Evolutionary conservation across 1,140 invertebrate genomes (phyloP).

Genomic region (Lasaia peninsularis): DNA sequence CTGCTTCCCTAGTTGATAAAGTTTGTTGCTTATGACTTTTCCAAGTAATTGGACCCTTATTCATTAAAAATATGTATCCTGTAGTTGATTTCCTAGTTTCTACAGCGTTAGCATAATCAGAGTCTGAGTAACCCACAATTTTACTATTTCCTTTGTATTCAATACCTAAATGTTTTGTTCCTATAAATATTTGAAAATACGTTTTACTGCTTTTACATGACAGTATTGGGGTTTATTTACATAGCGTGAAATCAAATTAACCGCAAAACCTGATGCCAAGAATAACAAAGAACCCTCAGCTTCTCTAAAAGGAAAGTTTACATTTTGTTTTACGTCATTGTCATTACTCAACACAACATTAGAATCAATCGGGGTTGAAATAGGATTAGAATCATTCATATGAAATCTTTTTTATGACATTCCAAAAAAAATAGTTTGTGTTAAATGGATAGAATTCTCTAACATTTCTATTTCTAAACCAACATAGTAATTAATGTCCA

Average conservation of each 20-base stretch:
- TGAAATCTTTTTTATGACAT: conserved; percentile 18
- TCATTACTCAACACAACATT: neutral
- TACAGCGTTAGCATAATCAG: conserved; percentile 44
- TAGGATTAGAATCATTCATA: conserved; percentile 10
- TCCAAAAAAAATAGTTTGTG: too few species aligned
- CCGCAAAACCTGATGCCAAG: neutral
- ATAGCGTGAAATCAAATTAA: neutral
- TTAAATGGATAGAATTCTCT: conserved; percentile 14
- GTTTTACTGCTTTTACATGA: neutral
- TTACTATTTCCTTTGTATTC: conserved; percentile 2
- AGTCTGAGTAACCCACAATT: conserved; percentile 37
- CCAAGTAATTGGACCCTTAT: conserved; percentile 45
- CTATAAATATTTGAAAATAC: neutral
- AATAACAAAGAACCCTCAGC: neutral
- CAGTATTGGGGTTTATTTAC: neutral
- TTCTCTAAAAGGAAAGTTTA: neutral
- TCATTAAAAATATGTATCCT: conserved; percentile 37
- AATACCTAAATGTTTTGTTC: neutral
- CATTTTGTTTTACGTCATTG: neutral
- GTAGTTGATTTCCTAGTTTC: conserved; percentile 41
- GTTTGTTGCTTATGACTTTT: conserved; percentile 18
- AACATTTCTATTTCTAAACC: neutral
- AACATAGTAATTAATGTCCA: neutral
- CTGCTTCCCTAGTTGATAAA: too few species aligned
- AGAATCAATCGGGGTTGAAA: neutral